Evolutionary conservation across 2,113 vertebrate species (phyloP).

Genomic region (Lanius ludovicianus): DNA sequence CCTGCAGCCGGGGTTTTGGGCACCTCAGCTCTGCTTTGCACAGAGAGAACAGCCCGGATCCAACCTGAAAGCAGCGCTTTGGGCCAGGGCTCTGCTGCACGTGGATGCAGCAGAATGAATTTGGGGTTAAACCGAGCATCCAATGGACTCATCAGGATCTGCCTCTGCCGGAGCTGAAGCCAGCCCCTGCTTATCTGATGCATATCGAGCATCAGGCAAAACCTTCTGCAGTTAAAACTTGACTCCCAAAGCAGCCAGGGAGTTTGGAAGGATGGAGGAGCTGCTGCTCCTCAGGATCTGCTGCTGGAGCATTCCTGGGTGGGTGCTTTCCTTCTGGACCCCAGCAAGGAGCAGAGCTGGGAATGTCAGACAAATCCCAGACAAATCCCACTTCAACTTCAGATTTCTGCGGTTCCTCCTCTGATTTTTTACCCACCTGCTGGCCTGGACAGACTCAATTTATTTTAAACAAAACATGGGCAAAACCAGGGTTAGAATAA

Average conservation of each 20-base stretch:
- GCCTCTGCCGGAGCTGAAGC: neutral
- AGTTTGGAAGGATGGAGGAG: neutral
- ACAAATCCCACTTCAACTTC: neutral
- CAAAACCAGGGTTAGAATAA: neutral
- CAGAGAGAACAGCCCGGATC: fast-evolving
- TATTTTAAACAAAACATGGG: neutral
- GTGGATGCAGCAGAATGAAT: neutral
- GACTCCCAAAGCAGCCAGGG: neutral
- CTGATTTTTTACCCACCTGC: neutral
- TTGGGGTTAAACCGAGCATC: neutral
- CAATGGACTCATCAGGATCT: neutral
- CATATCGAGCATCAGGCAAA: neutral
- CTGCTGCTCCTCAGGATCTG: neutral
- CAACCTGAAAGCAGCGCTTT: neutral
- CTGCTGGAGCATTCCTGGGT: neutral
- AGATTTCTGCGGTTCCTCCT: neutral
- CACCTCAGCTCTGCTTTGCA: neutral
- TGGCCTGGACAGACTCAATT: neutral
- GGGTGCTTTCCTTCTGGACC: neutral
- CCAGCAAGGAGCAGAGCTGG: neutral
- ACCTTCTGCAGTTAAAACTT: neutral
- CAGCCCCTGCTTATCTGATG: neutral
- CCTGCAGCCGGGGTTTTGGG: neutral
- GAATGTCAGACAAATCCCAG: neutral
- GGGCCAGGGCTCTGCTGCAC: neutral